phyloP scores from a whole-genome alignment of 2,797 vertebrate species.

The Bucorvus abyssinicus region DNA sequence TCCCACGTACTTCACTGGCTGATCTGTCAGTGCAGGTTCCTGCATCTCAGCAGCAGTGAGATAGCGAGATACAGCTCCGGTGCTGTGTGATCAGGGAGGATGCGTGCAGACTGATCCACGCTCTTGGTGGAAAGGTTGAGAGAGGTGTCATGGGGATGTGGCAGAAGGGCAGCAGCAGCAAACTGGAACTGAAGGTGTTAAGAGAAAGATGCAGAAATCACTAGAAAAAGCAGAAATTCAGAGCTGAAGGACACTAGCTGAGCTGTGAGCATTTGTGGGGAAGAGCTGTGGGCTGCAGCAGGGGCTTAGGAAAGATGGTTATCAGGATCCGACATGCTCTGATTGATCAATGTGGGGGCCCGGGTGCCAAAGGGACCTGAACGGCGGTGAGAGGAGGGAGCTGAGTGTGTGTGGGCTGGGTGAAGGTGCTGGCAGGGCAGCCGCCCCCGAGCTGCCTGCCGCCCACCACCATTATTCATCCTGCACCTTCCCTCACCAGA shows the following conservation, averaged over 20 bases:
- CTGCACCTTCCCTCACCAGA: not conserved
- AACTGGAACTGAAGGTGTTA: too few species aligned
- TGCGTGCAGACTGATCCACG: rapidly evolving
- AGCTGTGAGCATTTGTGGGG: not conserved
- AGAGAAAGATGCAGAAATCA: not conserved
- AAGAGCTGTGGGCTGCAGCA: not conserved
- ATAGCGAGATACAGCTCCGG: not conserved
- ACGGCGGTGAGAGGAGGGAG: not conserved
- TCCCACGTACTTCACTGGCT: not conserved
- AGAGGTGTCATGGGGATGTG: rapidly evolving
- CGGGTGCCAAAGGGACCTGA: not conserved
- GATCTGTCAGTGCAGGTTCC: not conserved
- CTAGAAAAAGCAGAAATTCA: not conserved
- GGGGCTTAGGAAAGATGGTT: not conserved
- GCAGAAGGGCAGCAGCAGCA: not conserved
- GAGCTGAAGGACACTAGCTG: not conserved
- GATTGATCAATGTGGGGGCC: not conserved
- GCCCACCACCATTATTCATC: slow-evolving; percentile 5
- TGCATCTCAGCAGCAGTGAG: not conserved
- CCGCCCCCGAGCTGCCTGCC: not conserved
- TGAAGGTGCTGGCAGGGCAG: not conserved
- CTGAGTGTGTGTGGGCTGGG: not conserved
- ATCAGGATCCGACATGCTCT: rapidly evolving
- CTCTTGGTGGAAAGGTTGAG: not conserved
- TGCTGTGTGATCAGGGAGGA: rapidly evolving